Evolutionary conservation across 2,888 invertebrate genomes (phyloP).

Genomic region (Drosophila ezoana): DNA sequence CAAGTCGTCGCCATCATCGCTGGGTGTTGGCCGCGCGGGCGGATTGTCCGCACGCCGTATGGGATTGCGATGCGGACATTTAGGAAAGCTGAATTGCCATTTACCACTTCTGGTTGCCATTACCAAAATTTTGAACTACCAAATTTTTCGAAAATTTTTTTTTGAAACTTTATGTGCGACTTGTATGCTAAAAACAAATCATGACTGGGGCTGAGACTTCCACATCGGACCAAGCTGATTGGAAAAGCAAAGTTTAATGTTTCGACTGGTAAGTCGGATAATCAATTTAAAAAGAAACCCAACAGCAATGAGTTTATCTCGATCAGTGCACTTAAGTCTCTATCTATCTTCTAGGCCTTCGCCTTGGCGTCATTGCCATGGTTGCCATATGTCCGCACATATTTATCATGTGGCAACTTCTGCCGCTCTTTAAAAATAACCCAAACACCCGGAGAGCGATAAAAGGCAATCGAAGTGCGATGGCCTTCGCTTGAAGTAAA

Average conservation of each 20-base stretch:
- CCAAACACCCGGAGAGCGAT: constrained; percentile 34
- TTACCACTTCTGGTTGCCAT: constrained; percentile 27
- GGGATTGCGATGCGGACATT: constrained; percentile 6
- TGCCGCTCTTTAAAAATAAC: constrained; percentile 40
- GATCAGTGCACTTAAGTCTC: background rate
- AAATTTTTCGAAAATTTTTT: constrained; percentile 20
- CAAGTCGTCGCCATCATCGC: background rate
- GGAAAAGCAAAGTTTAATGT: constrained; percentile 14
- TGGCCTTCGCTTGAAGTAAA: constrained; percentile 11
- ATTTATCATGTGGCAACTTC: constrained; percentile 14
- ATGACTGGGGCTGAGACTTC: constrained; percentile 11
- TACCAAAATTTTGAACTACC: constrained; percentile 24
- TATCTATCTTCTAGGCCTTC: background rate
- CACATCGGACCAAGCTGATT: constrained; percentile 4
- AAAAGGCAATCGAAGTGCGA: constrained; percentile 28
- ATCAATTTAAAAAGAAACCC: too few species aligned
- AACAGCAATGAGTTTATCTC: too few species aligned
- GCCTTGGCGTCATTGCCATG: constrained; percentile 1
- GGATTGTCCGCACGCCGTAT: background rate
- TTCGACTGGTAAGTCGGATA: background rate
- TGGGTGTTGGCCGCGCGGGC: background rate
- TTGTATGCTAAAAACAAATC: constrained; percentile 11
- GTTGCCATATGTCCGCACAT: constrained; percentile 23
- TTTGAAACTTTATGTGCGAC: background rate
- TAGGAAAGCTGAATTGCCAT: constrained; percentile 6